Base-by-base conservation (phyloP, 1,140 invertebrate species). In the Tenebrio molitor region DNA sequence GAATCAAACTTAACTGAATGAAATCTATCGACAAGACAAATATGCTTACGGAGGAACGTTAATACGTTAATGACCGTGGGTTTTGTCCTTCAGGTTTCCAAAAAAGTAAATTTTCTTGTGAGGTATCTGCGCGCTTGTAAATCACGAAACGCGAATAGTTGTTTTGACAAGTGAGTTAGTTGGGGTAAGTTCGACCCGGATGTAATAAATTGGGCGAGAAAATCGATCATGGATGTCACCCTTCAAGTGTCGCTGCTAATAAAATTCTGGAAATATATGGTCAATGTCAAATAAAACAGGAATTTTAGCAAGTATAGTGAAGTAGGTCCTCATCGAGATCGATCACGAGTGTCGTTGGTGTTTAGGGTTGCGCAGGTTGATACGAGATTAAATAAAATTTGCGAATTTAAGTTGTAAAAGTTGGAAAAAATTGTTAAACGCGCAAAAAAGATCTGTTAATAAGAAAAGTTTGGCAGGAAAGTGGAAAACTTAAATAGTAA, bases 141-240 rank as follows among this genome's bases (percentile, higher is more conserved):
- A 50, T 50, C 44, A 21, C 15, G 16, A 50, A 21, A 21, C 17
- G 17, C 14, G 17, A 50, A 50, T 21, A 50, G 17, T 50, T 50
- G 5, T 19, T 21, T 50, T 50, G 44, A 50, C 44, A 50, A 19
- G 44, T 50, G 17, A 50, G 44, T 19, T 50, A 21, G 44, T 50
- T 17, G 4, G 44, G 21, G 16, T 50, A 19, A 50, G 16, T 19
- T 21, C 17, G 44, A 21, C 44, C 50, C 23, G 10, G 19, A 25
- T 10, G 42, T 25, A 66, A 66, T 66, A 66, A 66, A 66, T 44
- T 66, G 36, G 36, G 42, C 36, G 14, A 44, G 19, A 29, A 58
- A 66, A 66, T 66, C 64, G 64, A 66, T 66, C 64, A 66, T 66
- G 19, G 21, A 42, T 44, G 64, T 44, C 64, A 66, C 17, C 14